Evolutionary conservation across 1,140 invertebrate genomes (phyloP), one percentile per base, ranked within the genome.

Genomic region (Zaprionus gabonicus): DNA sequence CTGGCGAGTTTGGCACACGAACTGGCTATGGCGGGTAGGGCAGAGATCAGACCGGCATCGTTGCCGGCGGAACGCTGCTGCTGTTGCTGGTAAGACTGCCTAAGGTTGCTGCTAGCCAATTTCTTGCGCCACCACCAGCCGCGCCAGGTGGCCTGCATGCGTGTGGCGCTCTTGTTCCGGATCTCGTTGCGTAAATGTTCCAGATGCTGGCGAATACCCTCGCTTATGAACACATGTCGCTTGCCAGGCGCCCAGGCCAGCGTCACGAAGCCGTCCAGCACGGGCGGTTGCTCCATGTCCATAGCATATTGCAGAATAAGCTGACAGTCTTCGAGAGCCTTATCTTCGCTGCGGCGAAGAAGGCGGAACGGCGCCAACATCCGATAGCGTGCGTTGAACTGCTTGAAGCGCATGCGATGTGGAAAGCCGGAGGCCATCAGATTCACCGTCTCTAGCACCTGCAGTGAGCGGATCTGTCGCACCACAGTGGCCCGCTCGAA

Each of bases 371-470:
- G 96, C 5, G 96, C 97, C 38, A 98, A 93, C 76, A 97, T 94
- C 70, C 96, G 94, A 93, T 99, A 99, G 25, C 98, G 94, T 1
- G 95, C 94, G 91, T 97, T 97, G 93, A 99, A 99, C n/a, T 97
- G 97, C 93, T 98, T 98, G 93, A 98, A 99, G 28, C 98, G 94
- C 97, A 99, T 98, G 76, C 98, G 95, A 93, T 99, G 98, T 6
- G 98, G 98, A 93, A 97, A 98, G 10, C 98, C 96, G 76, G 96
- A 96, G 17, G 98, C 97, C 98, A 99, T 99, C 34, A 99, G 93
- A 93, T 98, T 98, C 17, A 98, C 97, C 28, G 98, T 99, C 94
- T 99, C 98, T 23, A 98, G 93, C n/a, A 98, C 96, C 94, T 99
- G 98, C 34, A 99, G 94, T 1, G 98, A 97, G 31, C 97, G 94